phyloP scores from a whole-genome alignment of 2,888 invertebrate genomes.

The Willowsia nigromaculata region DNA sequence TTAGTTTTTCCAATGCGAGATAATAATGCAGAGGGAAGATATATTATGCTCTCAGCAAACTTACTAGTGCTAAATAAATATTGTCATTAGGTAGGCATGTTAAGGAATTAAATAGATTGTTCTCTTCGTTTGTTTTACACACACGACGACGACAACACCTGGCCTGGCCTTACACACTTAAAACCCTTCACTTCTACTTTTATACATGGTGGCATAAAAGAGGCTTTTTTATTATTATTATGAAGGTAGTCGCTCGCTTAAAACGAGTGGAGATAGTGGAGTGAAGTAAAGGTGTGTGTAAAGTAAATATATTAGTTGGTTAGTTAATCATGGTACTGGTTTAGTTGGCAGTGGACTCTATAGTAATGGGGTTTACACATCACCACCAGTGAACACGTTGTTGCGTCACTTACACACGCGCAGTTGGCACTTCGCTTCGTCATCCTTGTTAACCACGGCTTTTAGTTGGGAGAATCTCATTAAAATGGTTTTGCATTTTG shows the following conservation, averaged over 20 bases:
- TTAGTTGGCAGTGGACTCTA: neutral
- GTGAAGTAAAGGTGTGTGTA: neutral
- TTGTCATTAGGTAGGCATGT: no score
- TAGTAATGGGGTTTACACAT: neutral
- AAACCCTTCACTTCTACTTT: neutral
- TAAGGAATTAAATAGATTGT: no score
- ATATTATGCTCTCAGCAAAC: no score
- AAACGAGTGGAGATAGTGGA: neutral
- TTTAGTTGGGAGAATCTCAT: neutral
- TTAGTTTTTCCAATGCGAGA: no score
- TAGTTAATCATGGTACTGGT: no score
- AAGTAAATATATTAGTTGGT: neutral
- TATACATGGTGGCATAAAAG: neutral
- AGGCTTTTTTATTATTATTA: neutral
- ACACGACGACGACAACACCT: neutral
- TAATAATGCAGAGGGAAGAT: no score
- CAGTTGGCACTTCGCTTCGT: neutral
- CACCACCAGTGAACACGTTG: conserved; percentile 19
- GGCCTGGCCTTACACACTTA: neutral
- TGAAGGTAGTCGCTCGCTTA: neutral
- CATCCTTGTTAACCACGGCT: conserved; percentile 10
- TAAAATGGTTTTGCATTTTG: no score
- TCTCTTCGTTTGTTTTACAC: neutral
- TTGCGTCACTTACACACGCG: conserved; percentile 7
- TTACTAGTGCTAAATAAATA: no score